phyloP scores from a whole-genome alignment of 2,888 invertebrate species.

The Drosophila percnosoma region DNA sequence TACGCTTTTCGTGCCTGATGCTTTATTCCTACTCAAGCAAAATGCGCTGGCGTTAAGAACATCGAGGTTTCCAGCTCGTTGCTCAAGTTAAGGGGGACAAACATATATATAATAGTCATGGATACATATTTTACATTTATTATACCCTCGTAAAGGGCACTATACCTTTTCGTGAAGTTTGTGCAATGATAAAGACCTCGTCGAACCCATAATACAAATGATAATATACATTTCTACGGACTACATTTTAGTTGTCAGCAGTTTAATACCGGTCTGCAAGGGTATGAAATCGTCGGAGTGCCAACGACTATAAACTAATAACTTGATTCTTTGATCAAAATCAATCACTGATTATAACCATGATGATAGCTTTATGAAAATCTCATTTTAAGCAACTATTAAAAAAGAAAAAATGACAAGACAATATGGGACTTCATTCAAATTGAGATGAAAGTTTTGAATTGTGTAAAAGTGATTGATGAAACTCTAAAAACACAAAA shows the following conservation, averaged over 20 bases:
- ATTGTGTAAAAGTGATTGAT: constrained; percentile 20
- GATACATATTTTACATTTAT: neutral
- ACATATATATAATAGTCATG: neutral
- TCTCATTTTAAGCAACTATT: no score
- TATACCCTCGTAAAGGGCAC: neutral
- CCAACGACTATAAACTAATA: neutral
- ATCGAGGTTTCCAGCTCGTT: constrained; percentile 27
- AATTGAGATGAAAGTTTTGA: constrained; percentile 32
- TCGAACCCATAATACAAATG: neutral
- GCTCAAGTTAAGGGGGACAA: constrained; percentile 15
- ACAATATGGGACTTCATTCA: constrained; percentile 18
- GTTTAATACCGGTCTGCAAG: neutral
- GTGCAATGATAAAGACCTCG: neutral
- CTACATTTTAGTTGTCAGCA: neutral
- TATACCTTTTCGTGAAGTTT: neutral
- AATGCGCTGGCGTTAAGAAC: constrained; percentile 26
- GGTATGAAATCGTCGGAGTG: neutral
- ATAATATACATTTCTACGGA: neutral
- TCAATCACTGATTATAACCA: neutral
- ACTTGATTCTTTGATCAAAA: constrained; percentile 4
- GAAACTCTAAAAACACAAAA: constrained; percentile 1
- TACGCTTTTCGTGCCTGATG: constrained; percentile 32
- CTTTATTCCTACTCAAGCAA: constrained; percentile 11
- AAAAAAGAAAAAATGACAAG: neutral
- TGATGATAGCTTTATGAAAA: neutral